Percentiles rank a stretch among this genome's conserved stretches.
phyloP scores from a whole-genome alignment of 2,797 vertebrate genomes.

The Cuniculus paca region DNA sequence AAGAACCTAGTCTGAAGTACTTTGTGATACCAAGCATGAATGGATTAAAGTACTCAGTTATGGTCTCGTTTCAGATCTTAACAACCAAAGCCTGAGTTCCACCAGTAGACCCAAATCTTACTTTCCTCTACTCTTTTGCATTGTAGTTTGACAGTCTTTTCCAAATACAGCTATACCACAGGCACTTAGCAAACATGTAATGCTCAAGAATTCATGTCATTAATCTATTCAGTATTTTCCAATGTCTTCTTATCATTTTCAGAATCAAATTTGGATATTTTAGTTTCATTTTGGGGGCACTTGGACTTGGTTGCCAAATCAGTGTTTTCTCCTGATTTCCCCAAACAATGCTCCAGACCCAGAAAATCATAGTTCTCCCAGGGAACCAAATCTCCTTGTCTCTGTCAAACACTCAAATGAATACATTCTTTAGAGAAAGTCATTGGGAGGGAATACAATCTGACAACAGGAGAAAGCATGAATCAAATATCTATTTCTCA shows the following conservation, averaged over 20 bases:
- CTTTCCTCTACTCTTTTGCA: not conserved
- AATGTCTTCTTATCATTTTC: not conserved
- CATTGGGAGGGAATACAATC: not conserved
- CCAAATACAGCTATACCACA: not conserved
- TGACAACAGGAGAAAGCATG: not conserved
- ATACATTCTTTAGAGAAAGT: slow-evolving; percentile 8
- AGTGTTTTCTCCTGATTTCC: not conserved
- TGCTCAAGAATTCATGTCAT: not conserved
- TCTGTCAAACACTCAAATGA: not conserved
- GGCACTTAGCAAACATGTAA: not conserved
- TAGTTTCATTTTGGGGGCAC: not conserved
- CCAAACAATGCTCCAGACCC: not conserved
- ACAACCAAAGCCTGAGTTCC: accelerated
- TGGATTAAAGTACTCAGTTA: not conserved
- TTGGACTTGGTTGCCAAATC: not conserved
- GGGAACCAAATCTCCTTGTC: not conserved
- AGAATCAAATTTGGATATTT: not conserved
- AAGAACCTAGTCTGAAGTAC: not conserved
- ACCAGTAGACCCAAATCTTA: not conserved
- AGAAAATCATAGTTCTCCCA: not conserved
- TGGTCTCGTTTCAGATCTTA: not conserved
- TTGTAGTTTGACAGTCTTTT: not conserved
- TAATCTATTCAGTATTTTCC: not conserved
- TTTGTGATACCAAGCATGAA: not conserved
- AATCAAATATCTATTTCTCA: not conserved